Percentiles rank a stretch among this genome's conserved stretches.
Conservation (phyloP, 2,797 vertebrate species). For the Pipistrellus nathusii region DNA sequence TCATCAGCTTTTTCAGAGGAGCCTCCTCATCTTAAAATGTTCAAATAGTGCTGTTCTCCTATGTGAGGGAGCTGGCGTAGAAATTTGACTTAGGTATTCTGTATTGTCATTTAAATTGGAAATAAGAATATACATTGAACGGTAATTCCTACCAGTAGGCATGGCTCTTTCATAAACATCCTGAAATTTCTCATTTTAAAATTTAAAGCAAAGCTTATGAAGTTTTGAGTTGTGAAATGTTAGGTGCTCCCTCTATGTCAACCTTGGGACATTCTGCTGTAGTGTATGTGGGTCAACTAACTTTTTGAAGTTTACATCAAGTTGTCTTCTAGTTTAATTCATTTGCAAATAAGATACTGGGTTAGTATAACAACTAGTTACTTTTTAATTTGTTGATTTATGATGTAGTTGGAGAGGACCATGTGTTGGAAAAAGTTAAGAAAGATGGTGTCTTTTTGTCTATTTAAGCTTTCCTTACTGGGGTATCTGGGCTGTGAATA, state of each 20-base stretch:
- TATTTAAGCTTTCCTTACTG: constrained; percentile 41
- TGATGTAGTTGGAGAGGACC: constrained; percentile 1
- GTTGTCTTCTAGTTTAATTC: constrained; percentile 41
- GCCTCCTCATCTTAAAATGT: background rate
- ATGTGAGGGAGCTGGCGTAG: background rate
- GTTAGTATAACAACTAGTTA: constrained; percentile 2
- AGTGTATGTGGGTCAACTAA: background rate
- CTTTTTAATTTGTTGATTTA: constrained; percentile 62
- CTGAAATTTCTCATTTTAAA: constrained; percentile 16
- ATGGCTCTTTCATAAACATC: background rate
- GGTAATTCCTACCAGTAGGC: background rate
- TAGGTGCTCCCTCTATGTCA: background rate
- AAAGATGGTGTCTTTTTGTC: background rate
- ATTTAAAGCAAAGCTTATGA: constrained; percentile 2
- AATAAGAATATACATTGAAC: background rate
- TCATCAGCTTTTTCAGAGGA: constrained; percentile 29
- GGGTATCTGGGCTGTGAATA: constrained; percentile 1
- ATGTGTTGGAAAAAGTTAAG: constrained; percentile 41
- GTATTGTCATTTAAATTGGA: constrained; percentile 13
- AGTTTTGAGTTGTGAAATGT: constrained; percentile 43
- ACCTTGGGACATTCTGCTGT: background rate
- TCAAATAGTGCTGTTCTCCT: constrained; percentile 3
- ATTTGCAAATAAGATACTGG: background rate
- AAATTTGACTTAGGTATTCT: constrained; percentile 31
- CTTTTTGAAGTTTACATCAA: background rate